Conservation (phyloP, 2,113 vertebrate species). For the Pyxicephalus adspersus region DNA sequence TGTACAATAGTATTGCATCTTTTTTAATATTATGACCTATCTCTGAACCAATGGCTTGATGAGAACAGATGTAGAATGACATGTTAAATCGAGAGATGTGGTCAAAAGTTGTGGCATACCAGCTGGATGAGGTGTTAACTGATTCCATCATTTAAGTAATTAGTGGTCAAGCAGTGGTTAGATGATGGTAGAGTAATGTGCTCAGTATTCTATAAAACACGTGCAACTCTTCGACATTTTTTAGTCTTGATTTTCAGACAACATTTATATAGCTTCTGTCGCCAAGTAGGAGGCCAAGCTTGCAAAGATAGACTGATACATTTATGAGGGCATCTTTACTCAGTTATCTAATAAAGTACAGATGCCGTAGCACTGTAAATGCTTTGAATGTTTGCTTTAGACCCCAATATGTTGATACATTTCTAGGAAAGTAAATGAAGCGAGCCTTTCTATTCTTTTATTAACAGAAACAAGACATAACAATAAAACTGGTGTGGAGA, state of each 20-base stretch:
- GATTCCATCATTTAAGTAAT: conserved; percentile 51
- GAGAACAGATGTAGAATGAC: conserved; percentile 48
- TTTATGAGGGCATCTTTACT: conserved; percentile 28
- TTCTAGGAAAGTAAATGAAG: too few relatives aligned
- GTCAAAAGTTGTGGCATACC: conserved; percentile 47
- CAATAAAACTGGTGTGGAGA: too few relatives aligned
- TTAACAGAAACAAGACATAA: too few relatives aligned
- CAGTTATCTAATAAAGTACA: conserved; percentile 44
- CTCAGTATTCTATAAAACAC: conserved; percentile 35
- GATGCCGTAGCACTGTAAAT: not conserved
- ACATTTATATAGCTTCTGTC: conserved; percentile 47
- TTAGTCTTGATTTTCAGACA: conserved; percentile 38
- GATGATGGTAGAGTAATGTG: conserved; percentile 20
- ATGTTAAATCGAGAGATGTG: conserved; percentile 42
- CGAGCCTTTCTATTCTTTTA: too few relatives aligned
- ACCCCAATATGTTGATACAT: too few relatives aligned
- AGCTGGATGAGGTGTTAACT: conserved; percentile 54
- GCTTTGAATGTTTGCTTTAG: not conserved
- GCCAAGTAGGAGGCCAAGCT: conserved; percentile 48
- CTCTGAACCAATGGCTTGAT: conserved; percentile 21
- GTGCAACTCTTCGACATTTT: conserved; percentile 22
- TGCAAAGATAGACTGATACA: conserved; percentile 41
- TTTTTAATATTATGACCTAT: conserved; percentile 26
- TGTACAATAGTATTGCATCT: not conserved
- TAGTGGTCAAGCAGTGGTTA: conserved; percentile 53